A percentile compares a stretch with the other conserved stretches of the same genome.
Evolutionary conservation across 2,113 vertebrate genomes (phyloP).

Genomic region (Meleagris gallopavo): DNA sequence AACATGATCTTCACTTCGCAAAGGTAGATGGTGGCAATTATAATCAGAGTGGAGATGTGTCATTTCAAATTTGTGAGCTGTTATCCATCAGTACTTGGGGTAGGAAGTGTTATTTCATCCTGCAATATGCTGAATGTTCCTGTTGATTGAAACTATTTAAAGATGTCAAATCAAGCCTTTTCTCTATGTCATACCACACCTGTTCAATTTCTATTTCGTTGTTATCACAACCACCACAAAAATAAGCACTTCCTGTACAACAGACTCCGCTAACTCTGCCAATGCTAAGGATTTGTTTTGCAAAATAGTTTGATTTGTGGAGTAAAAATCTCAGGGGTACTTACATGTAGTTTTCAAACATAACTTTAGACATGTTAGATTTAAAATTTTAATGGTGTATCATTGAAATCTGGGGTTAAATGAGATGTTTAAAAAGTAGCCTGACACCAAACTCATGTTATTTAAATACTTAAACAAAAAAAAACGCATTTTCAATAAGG

Average conservation of each 20-base stretch:
- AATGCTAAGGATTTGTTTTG: constrained; percentile 8
- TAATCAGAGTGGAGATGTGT: constrained; percentile 39
- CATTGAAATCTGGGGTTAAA: neutral
- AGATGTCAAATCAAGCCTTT: constrained; percentile 19
- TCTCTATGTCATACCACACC: neutral
- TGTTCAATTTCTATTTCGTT: constrained; percentile 2
- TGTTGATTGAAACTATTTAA: constrained; percentile 45
- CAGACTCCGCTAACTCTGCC: neutral
- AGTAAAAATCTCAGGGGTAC: neutral
- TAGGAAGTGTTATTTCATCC: neutral
- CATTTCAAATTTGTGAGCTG: constrained; percentile 19
- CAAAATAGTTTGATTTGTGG: neutral
- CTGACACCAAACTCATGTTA: neutral
- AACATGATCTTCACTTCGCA: neutral
- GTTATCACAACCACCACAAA: constrained; percentile 14
- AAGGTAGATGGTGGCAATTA: neutral
- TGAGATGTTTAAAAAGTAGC: neutral
- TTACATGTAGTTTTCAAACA: neutral
- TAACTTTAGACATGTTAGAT: neutral
- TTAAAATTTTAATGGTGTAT: neutral
- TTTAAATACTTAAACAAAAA: neutral
- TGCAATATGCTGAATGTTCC: neutral
- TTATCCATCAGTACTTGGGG: neutral
- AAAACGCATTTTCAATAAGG: neutral
- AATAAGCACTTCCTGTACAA: neutral